Conservation (phyloP, 2,113 vertebrate genomes). For the Panurus biarmicus region DNA sequence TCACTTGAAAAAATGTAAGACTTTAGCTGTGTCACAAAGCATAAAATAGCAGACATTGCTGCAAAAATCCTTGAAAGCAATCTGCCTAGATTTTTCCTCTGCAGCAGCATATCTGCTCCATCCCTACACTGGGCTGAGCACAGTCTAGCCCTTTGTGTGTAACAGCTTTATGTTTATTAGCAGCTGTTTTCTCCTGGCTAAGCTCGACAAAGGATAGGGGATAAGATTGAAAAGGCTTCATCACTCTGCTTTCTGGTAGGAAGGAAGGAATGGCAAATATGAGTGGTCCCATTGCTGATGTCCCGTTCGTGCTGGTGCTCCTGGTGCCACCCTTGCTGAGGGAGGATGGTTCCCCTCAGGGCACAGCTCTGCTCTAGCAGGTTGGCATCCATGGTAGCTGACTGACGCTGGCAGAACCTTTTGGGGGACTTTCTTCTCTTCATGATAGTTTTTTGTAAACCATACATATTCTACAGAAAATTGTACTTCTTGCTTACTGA, state of each 20-base stretch:
- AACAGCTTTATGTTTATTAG: conserved; percentile 8
- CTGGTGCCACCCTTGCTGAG: neutral
- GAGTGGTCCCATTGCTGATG: neutral
- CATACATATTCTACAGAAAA: neutral
- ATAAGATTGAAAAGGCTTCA: neutral
- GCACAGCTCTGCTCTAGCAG: neutral
- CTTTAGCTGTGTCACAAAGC: neutral
- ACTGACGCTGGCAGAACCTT: neutral
- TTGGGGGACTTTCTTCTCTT: neutral
- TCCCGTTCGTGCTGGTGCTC: fast-evolving
- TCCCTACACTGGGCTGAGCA: neutral
- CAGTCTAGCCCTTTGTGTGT: neutral
- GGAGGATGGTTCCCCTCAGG: neutral
- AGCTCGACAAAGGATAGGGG: neutral
- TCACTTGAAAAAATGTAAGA: neutral
- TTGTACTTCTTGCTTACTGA: neutral
- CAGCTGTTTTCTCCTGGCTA: conserved; percentile 8
- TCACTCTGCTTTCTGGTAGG: neutral
- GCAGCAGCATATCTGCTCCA: neutral
- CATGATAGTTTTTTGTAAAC: neutral
- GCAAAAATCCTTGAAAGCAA: neutral
- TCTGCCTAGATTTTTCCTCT: neutral
- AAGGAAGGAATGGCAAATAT: neutral
- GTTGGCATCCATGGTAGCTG: neutral
- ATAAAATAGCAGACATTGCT: neutral